A percentile compares a stretch with the other conserved stretches of the same genome.
These are phyloP conservation scores for Archips crataeganus DNA, from an alignment of 2,888 invertebrate species.

Conservation along the genomic window DNA sequence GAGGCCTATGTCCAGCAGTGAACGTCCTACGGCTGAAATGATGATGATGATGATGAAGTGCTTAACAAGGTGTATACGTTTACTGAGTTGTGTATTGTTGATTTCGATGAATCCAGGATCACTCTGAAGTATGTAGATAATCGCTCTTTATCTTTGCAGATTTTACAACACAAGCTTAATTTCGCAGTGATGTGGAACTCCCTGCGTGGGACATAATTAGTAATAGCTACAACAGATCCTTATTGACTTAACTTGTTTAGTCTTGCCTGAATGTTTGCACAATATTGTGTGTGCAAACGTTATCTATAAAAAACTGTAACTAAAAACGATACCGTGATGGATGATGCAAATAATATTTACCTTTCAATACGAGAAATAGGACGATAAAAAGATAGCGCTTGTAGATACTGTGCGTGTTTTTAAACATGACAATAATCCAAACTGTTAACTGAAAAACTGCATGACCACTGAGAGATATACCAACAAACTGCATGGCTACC, in stretches of 20 bases:
- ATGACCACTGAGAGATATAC: too few relatives aligned
- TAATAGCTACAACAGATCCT: neutral
- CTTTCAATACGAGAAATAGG: neutral
- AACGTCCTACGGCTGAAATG: too few relatives aligned
- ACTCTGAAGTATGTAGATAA: too few relatives aligned
- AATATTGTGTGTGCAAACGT: conserved; percentile 8
- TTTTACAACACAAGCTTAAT: neutral
- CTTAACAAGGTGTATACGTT: too few relatives aligned
- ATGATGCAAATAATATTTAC: conserved; percentile 17
- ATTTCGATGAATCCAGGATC: too few relatives aligned
- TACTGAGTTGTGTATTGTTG: too few relatives aligned
- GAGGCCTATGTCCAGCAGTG: too few relatives aligned
- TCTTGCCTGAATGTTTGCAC: neutral
- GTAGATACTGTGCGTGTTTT: neutral
- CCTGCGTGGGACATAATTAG: neutral
- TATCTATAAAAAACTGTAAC: conserved; percentile 6
- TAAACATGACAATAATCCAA: too few relatives aligned
- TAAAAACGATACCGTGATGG: neutral
- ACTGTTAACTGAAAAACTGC: too few relatives aligned
- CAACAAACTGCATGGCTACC: neutral
- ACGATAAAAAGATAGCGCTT: neutral
- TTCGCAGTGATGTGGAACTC: neutral
- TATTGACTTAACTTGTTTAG: conserved; percentile 1
- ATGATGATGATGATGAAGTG: too few relatives aligned
- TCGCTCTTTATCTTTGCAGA: neutral